These are phyloP conservation scores for Ptilorrhoa leucosticta DNA, from an alignment of 2,113 vertebrate species.

Conservation along the genomic window DNA sequence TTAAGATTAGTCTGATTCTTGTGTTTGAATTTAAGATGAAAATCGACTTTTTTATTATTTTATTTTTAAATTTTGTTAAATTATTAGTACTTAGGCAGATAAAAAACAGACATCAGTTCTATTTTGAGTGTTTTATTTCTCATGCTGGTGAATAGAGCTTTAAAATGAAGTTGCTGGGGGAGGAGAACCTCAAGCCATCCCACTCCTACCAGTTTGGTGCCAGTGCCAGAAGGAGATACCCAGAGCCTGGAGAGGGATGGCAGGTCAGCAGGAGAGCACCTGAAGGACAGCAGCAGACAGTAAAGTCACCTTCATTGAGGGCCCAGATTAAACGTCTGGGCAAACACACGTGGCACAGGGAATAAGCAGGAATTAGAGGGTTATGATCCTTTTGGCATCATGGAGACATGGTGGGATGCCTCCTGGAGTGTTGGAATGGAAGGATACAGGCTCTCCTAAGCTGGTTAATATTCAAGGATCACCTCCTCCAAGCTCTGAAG, in stretches of 20 bases:
- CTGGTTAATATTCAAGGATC: background rate
- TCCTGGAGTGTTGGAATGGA: background rate
- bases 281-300: background rate
- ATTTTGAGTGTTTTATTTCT: background rate
- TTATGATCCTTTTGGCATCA: background rate
- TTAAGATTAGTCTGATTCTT: background rate
- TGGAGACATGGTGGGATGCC: background rate
- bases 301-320: background rate
- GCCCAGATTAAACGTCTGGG: background rate
- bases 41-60: background rate
- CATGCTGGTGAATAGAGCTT: background rate
- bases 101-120: background rate
- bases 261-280: background rate
- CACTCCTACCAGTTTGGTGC: background rate
- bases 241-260: background rate
- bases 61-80: background rate
- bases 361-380: background rate
- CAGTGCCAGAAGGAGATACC: background rate
- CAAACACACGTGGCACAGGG: background rate
- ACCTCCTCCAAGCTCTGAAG: background rate
- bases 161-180: background rate
- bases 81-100: background rate
- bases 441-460: background rate
- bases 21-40: background rate
- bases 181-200: background rate